Base-by-base conservation (phyloP, 2,113 vertebrate genomes). In the Atractosteus spatula region DNA sequence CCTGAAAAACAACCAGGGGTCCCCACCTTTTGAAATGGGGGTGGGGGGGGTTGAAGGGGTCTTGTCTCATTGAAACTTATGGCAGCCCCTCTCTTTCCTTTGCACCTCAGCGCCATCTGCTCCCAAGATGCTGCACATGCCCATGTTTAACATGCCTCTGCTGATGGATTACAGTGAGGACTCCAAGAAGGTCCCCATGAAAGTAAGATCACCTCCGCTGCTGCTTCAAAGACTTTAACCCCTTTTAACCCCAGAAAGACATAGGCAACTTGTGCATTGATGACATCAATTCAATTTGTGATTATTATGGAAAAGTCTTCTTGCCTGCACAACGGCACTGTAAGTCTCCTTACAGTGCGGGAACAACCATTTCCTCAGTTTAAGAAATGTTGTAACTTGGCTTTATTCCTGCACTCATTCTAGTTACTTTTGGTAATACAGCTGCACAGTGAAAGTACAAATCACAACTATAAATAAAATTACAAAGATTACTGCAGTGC, bases 51-150 rank as follows among this genome's bases (percentile, higher is more conserved):
- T 51, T 51, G 5, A 51, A 51, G 47, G 47, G 47, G 10, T 51
- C 47, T 51, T 29, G 10, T 51, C 5, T 5, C 5, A 51, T 7
- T 51, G 47, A 51, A 51, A 16, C 7, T 7, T 51, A 56, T 45
- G 16, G 16, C 12, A 11, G 2, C 11, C 7, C 57, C 5, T n/a
- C 8, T 45, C 4, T 47, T n/a, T 47, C 59, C 55, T 45, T 13
- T 11, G 43, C 45, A 51, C 29, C 72, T 75, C 41, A 70, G 74
- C 8, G 8, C 41, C 61, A 2, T 64, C 78, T 79, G 79, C 78
- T 43, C 41, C 87, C 70, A 80, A 85, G 54, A 80, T 84, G 71
- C 81, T 93, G 84, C 85, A 73, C 7, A 79, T 94, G 76, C 78
- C 92, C 2, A 77, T 86, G 74, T 74, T 74, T 68, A 88, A 61